Percentiles rank a stretch among this genome's conserved stretches.
Evolutionary conservation across 2,113 vertebrate genomes (phyloP).

Genomic region (Hyla sarda): DNA sequence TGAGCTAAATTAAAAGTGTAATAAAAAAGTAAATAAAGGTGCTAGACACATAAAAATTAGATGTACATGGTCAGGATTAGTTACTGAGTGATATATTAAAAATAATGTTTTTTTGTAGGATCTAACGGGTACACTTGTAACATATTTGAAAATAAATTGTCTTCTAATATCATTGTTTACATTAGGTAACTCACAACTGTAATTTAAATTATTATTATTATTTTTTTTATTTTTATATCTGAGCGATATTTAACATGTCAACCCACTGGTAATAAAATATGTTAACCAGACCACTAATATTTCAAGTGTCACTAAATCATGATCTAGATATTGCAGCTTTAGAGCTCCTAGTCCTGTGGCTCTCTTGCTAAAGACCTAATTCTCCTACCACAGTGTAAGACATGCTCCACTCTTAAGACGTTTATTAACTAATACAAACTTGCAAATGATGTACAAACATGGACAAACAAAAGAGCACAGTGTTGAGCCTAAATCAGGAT

Average conservation of each 20-base stretch:
- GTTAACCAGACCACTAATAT: neutral
- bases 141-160: too few species aligned
- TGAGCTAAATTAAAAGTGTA: too few species aligned
- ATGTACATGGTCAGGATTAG: too few species aligned
- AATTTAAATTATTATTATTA: too few species aligned
- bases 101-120: too few species aligned
- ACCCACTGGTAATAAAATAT: neutral
- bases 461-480: slow-evolving; percentile 73
- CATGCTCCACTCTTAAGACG: slow-evolving; percentile 54
- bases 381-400: slow-evolving; percentile 26
- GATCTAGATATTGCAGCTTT: neutral
- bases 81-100: too few species aligned
- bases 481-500: slow-evolving; percentile 77
- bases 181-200: too few species aligned
- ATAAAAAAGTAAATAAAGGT: too few species aligned
- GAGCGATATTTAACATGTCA: neutral
- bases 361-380: slow-evolving; percentile 55
- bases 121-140: too few species aligned
- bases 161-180: too few species aligned
- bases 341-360: slow-evolving; percentile 30
- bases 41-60: too few species aligned
- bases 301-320: neutral
- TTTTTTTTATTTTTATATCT: neutral
- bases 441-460: slow-evolving; percentile 72
- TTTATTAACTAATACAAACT: slow-evolving; percentile 62